Conservation (phyloP, 2,113 vertebrate species). For the Syngnathus typhle region DNA sequence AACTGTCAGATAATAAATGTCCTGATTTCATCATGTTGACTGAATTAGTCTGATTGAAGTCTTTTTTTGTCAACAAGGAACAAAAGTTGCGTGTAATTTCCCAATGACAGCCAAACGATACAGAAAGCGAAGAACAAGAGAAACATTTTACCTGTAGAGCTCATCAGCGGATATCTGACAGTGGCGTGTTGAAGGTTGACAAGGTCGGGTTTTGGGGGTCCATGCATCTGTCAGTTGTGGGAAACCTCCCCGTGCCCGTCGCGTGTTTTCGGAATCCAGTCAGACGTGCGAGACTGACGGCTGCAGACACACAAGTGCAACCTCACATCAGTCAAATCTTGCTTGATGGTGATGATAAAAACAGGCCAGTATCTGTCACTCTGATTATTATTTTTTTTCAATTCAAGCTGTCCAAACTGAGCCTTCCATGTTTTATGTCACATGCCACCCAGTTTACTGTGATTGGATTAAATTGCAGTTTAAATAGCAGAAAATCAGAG, state of each 20-base stretch:
- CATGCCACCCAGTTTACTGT: constrained; percentile 15
- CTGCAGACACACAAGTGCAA: constrained; percentile 53
- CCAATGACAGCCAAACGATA: constrained; percentile 17
- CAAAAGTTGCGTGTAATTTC: neutral
- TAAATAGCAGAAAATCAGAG: neutral
- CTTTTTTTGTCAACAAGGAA: constrained; percentile 2
- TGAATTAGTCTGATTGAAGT: neutral
- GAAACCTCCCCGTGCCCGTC: constrained; percentile 41
- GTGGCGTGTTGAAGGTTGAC: constrained; percentile 55
- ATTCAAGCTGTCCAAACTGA: constrained; percentile 43
- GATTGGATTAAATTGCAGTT: constrained; percentile 4
- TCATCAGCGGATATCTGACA: constrained; percentile 52
- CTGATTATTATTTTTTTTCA: constrained; percentile 47
- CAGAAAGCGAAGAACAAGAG: constrained; percentile 10
- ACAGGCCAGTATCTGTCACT: constrained; percentile 45
- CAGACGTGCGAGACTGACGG: constrained; percentile 57
- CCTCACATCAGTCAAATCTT: constrained; percentile 57
- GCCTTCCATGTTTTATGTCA: constrained; percentile 35
- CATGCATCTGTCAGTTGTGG: constrained; percentile 58
- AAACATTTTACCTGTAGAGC: constrained; percentile 41
- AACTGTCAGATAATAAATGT: neutral
- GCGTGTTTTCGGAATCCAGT: constrained; percentile 50
- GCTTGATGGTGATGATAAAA: constrained; percentile 41
- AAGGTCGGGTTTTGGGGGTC: constrained; percentile 42
- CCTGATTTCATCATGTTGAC: neutral